These are phyloP conservation scores for Vanessa tameamea DNA, from an alignment of 1,140 invertebrate genomes.

Conservation along the genomic window DNA sequence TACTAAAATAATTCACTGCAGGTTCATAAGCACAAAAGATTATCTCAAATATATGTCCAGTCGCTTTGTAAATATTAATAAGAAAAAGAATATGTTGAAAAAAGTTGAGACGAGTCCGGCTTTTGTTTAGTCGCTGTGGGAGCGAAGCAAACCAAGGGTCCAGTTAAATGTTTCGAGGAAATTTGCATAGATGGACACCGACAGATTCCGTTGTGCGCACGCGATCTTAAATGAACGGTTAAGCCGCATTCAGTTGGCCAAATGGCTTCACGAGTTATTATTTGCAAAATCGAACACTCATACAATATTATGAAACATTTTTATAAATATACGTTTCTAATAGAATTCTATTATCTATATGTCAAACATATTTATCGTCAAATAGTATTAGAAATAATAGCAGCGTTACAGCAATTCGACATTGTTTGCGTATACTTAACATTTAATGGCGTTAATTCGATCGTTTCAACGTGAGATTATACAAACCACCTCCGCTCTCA, in stretches of 20 bases:
- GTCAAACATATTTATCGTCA: slow-evolving; percentile 11
- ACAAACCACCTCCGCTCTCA: slow-evolving; percentile 52
- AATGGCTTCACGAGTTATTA: slow-evolving; percentile 26
- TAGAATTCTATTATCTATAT: slow-evolving; percentile 10
- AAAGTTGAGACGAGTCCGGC: slow-evolving; percentile 42
- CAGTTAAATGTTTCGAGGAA: slow-evolving; percentile 75
- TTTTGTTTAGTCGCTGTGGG: slow-evolving; percentile 57
- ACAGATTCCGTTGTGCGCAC: slow-evolving; percentile 62
- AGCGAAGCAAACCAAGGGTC: slow-evolving; percentile 57
- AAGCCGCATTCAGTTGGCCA: slow-evolving; percentile 23
- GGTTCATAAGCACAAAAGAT: slow-evolving; percentile 4
- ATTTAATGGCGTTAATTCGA: slow-evolving; percentile 36
- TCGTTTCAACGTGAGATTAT: slow-evolving; percentile 30
- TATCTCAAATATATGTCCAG: slow-evolving; percentile 24
- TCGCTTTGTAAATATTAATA: slow-evolving; percentile 35
- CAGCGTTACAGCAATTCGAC: slow-evolving; percentile 2
- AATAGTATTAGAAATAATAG: slow-evolving; percentile 17
- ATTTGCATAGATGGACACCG: slow-evolving; percentile 79
- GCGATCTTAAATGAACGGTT: slow-evolving; percentile 53
- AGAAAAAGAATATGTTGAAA: slow-evolving; percentile 35
- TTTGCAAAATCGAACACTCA: slow-evolving; percentile 9
- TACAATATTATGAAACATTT: slow-evolving; percentile 18
- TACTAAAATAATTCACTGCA: neutral
- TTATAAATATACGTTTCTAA: slow-evolving; percentile 9
- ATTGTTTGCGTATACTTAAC: slow-evolving; percentile 20